phyloP scores from a whole-genome alignment of 2,888 invertebrate genomes.

The Tetramorium bicarinatum region DNA sequence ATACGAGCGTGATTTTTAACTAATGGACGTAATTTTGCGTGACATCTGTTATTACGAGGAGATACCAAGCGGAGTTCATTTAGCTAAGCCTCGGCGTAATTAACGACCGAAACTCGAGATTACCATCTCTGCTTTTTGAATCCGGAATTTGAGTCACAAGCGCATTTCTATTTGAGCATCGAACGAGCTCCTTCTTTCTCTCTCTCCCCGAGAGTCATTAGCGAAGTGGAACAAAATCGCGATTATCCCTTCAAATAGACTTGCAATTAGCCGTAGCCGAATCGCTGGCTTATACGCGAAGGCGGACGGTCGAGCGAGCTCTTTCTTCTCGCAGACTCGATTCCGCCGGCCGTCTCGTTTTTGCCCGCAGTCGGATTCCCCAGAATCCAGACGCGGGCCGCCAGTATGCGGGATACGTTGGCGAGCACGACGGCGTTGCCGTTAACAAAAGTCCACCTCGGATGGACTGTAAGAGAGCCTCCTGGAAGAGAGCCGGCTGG shows the following conservation, averaged over 20 bases:
- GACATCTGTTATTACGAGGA: neutral
- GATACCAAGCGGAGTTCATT: neutral
- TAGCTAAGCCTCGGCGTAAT: neutral
- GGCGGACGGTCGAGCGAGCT: neutral
- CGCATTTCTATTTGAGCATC: constrained; percentile 23
- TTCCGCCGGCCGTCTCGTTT: constrained; percentile 14
- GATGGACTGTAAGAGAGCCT: constrained; percentile 65
- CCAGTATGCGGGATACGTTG: constrained; percentile 22
- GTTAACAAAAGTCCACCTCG: constrained; percentile 54
- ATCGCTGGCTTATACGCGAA: constrained; percentile 3
- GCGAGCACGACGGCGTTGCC: constrained; percentile 30
- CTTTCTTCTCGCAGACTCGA: constrained; percentile 8
- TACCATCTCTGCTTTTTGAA: constrained; percentile 8
- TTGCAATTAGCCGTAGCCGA: neutral
- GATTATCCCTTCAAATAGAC: constrained; percentile 12
- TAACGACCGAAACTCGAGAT: constrained; percentile 18
- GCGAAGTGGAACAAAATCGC: constrained; percentile 14
- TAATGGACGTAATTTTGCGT: constrained; percentile 1
- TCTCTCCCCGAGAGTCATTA: neutral
- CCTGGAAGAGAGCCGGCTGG: constrained; percentile 68
- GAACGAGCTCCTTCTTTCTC: neutral
- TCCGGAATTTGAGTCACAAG: neutral
- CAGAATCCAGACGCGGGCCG: constrained; percentile 35
- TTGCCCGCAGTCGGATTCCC: constrained; percentile 31
- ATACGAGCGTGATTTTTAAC: neutral